A percentile compares a stretch with the other conserved stretches of the same genome.
phyloP scores from a whole-genome alignment of 2,797 vertebrate species.

The Neosalanx taihuensis region DNA sequence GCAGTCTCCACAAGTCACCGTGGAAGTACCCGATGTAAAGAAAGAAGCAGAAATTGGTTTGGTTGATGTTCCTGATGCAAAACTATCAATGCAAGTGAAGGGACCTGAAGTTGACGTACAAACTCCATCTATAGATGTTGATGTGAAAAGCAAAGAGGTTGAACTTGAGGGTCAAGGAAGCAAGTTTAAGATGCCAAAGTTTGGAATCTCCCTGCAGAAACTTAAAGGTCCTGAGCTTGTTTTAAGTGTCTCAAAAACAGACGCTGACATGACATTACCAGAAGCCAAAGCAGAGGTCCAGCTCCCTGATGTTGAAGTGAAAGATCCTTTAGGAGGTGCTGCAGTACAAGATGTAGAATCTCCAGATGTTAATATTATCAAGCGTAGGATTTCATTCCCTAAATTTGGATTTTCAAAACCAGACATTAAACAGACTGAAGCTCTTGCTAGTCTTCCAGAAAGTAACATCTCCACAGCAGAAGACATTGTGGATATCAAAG shows the following conservation, averaged over 20 bases:
- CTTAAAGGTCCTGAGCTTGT: constrained; percentile 25
- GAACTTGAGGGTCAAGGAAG: constrained; percentile 21
- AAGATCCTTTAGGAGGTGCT: constrained; percentile 14
- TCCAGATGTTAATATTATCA: constrained; percentile 47
- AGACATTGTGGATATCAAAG: constrained; percentile 27
- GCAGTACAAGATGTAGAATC: constrained; percentile 24
- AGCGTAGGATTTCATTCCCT: constrained; percentile 48
- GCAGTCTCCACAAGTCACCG: constrained; percentile 32
- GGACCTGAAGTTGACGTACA: constrained; percentile 20
- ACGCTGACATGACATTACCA: constrained; percentile 32
- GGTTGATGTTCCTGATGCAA: not conserved
- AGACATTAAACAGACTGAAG: constrained; percentile 39
- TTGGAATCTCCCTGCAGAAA: constrained; percentile 27
- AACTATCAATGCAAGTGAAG: not conserved
- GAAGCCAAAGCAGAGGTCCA: constrained; percentile 28
- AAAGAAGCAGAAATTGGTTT: constrained; percentile 25
- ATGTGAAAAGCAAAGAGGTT: constrained; percentile 21
- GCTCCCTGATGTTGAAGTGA: constrained; percentile 18
- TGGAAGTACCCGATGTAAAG: constrained; percentile 33
- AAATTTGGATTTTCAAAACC: constrained; percentile 62
- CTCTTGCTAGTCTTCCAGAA: constrained; percentile 34
- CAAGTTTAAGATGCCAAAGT: not conserved
- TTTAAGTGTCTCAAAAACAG: not conserved
- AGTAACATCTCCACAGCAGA: constrained; percentile 36
- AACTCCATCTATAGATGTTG: constrained; percentile 10